Evolutionary conservation across 1,140 invertebrate genomes (phyloP).

Genomic region (Euura lappo): DNA sequence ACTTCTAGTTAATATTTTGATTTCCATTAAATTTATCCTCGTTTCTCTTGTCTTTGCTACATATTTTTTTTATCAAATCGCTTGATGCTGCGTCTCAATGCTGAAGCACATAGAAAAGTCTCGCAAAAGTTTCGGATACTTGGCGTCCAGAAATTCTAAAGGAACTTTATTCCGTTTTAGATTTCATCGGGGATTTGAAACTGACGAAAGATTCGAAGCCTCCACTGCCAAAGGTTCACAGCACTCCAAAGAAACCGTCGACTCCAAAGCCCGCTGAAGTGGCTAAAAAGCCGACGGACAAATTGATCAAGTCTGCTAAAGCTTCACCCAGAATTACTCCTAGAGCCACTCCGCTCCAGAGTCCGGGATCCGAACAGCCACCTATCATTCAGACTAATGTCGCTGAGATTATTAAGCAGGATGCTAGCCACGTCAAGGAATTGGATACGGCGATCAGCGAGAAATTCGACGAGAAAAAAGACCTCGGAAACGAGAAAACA

Average conservation of each 20-base stretch:
- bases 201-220: constrained; percentile 58
- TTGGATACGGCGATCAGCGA: constrained; percentile 27
- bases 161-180: constrained; percentile 21
- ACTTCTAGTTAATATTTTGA: background rate
- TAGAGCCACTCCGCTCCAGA: constrained; percentile 64
- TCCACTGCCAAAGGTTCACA: constrained; percentile 61
- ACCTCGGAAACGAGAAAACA: constrained; percentile 49
- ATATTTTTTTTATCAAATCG: no score
- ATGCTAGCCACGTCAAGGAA: constrained; percentile 34
- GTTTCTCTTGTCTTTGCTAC: constrained; percentile 20
- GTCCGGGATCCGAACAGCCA: constrained; percentile 60
- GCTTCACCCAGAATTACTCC: constrained; percentile 60
- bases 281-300: constrained; percentile 52
- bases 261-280: constrained; percentile 43
- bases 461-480: constrained; percentile 54
- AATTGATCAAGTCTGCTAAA: constrained; percentile 54
- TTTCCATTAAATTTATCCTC: constrained; percentile 19
- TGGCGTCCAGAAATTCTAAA: no score
- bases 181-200: constrained; percentile 47
- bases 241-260: constrained; percentile 58
- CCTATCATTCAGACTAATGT: constrained; percentile 49
- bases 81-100: no score
- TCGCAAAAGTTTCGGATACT: background rate
- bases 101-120: constrained; percentile 9
- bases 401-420: constrained; percentile 57